Evolutionary conservation across 2,113 vertebrate species (phyloP).

Genomic region (Panurus biarmicus): DNA sequence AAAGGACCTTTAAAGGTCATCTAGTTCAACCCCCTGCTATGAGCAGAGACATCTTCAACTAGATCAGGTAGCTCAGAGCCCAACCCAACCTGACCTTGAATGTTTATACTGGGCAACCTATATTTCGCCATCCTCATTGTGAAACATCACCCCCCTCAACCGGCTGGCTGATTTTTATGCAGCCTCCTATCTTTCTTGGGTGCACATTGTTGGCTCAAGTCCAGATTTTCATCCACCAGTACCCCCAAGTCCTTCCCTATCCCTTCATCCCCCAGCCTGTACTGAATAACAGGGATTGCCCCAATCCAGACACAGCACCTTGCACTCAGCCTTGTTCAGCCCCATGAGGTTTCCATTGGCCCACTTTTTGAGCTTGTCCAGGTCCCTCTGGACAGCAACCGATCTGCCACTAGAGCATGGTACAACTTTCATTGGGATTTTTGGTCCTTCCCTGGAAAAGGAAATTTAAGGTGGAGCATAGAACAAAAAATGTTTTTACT

Average conservation of each 20-base stretch:
- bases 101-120: neutral
- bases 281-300: neutral
- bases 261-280: neutral
- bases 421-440: neutral
- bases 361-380: neutral
- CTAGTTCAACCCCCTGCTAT: neutral
- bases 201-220: neutral
- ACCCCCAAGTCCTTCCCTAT: neutral
- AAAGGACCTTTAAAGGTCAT: neutral
- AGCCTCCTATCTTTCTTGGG: neutral
- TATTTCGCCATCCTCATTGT: neutral
- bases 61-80: neutral
- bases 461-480: neutral
- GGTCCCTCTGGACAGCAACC: neutral
- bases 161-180: neutral
- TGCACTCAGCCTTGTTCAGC: neutral
- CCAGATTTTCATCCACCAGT: neutral
- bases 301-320: neutral
- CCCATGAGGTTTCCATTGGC: neutral
- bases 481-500: neutral
- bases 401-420: no score
- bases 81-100: neutral
- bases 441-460: neutral
- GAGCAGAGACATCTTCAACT: neutral
- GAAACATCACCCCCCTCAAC: neutral